phyloP scores from a whole-genome alignment of 92 coral and sea anemone genomes.

The Heteractis magnifica region DNA sequence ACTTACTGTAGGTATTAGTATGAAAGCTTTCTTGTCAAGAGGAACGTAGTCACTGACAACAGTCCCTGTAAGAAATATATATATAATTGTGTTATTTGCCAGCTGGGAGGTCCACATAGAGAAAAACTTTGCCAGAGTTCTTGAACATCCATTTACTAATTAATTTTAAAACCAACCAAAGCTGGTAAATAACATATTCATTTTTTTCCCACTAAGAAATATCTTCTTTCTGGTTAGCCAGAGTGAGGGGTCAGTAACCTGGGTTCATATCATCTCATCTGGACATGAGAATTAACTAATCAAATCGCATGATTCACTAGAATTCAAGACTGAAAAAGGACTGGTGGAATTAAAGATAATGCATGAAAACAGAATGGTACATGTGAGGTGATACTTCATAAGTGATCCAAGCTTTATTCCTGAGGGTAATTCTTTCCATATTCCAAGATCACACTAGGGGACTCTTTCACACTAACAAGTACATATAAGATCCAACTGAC shows the following conservation, averaged over 20 bases:
- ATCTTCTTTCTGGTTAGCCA: too few relatives aligned
- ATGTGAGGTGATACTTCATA: neutral
- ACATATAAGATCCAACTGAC: conserved; percentile 8
- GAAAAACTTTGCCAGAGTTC: too few relatives aligned
- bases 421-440: neutral
- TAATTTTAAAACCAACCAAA: too few relatives aligned
- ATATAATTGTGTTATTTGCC: neutral
- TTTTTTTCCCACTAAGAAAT: too few relatives aligned
- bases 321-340: too few relatives aligned
- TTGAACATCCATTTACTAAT: too few relatives aligned
- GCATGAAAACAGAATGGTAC: neutral
- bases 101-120: too few relatives aligned
- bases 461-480: neutral
- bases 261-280: too few relatives aligned
- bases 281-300: too few relatives aligned
- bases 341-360: neutral
- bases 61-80: conserved; percentile 44
- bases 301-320: too few relatives aligned
- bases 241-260: too few relatives aligned
- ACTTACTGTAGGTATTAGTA: conserved; percentile 77
- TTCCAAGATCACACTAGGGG: neutral
- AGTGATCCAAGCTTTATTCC: neutral
- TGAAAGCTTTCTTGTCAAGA: conserved; percentile 60
- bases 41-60: conserved; percentile 83
- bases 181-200: too few relatives aligned